Evolutionary conservation across 2,113 vertebrate genomes (phyloP).

Genomic region (Butorides virescens): DNA sequence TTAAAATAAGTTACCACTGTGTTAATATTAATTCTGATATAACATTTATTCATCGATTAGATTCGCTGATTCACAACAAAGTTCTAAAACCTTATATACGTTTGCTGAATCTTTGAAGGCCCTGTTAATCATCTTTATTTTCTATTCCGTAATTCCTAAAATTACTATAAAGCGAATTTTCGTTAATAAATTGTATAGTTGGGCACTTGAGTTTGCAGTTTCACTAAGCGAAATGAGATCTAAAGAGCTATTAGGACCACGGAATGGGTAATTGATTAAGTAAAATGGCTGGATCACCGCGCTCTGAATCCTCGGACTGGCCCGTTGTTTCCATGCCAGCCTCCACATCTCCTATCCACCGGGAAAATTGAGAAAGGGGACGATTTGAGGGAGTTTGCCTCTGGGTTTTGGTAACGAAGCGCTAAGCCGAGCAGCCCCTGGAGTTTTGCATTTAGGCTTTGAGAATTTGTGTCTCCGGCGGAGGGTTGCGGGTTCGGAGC

Average conservation of each 20-base stretch:
- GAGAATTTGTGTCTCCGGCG: neutral
- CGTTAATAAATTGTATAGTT: neutral
- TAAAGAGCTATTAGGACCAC: conserved; percentile 10
- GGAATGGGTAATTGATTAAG: conserved; percentile 52
- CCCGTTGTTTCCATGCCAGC: neutral
- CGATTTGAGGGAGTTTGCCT: neutral
- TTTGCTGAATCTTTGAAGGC: conserved; percentile 8
- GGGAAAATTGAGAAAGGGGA: neutral
- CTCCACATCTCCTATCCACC: neutral
- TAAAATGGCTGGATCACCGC: conserved; percentile 12
- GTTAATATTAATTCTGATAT: conserved; percentile 25
- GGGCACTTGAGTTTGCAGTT: neutral
- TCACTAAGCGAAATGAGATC: neutral
- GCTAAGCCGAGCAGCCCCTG: neutral
- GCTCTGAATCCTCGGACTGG: neutral
- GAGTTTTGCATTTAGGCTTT: neutral
- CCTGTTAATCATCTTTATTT: conserved; percentile 53
- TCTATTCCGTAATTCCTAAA: conserved; percentile 32
- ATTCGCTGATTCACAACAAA: conserved; percentile 2
- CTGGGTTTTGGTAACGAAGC: neutral
- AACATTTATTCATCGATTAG: conserved; percentile 31
- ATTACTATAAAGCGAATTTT: neutral
- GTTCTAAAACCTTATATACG: neutral
- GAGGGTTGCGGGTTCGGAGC: neutral
- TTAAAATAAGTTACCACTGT: conserved; percentile 32